phyloP scores from a whole-genome alignment of 2,113 vertebrate species.

The Prionailurus viverrinus region DNA sequence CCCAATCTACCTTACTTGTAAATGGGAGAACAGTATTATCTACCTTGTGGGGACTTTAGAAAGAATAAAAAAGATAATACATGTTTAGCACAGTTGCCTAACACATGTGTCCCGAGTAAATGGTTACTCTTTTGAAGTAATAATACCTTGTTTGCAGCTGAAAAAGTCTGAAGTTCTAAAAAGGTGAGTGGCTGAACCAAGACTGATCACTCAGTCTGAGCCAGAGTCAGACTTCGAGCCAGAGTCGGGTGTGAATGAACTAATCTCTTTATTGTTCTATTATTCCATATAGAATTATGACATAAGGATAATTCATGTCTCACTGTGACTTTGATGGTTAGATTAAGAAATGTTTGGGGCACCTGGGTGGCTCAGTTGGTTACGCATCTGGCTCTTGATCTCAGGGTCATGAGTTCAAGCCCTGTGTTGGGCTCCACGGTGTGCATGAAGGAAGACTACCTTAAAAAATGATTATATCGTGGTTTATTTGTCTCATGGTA shows the following conservation, averaged over 20 bases:
- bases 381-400: too few relatives aligned
- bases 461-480: not conserved
- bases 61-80: not conserved
- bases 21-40: not conserved
- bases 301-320: not conserved
- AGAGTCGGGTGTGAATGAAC: not conserved
- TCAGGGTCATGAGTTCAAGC: too few relatives aligned
- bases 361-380: too few relatives aligned
- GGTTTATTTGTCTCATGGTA: not conserved
- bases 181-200: not conserved
- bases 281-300: not conserved
- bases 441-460: too few relatives aligned
- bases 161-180: not conserved
- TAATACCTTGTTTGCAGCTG: not conserved
- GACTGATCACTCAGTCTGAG: not conserved
- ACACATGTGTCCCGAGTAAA: not conserved
- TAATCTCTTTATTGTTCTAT: not conserved
- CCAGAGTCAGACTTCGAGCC: not conserved
- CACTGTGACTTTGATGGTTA: too few relatives aligned
- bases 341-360: not conserved
- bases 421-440: too few relatives aligned
- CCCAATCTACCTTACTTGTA: not conserved
- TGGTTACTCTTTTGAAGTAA: not conserved
- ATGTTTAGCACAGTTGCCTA: not conserved
- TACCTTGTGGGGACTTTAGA: not conserved